Evolutionary conservation across 2,113 vertebrate genomes (phyloP).

Genomic region (Aptenodytes forsteri): DNA sequence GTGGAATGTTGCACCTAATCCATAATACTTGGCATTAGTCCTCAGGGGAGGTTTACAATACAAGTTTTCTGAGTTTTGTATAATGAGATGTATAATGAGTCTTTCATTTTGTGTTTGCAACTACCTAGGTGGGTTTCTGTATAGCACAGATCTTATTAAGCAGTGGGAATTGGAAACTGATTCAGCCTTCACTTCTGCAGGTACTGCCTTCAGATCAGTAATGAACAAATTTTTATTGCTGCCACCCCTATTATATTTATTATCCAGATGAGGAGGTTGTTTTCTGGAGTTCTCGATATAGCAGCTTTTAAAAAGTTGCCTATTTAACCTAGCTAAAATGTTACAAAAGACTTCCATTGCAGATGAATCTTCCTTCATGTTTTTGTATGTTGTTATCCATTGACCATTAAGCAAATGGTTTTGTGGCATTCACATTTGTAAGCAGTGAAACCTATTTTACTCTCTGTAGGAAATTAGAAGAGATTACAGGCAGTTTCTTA

Average conservation of each 20-base stretch:
- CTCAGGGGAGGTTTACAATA: constrained; percentile 5
- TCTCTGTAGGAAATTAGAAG: neutral
- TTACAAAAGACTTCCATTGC: neutral
- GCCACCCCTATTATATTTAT: neutral
- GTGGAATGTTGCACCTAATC: constrained; percentile 41
- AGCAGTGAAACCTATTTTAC: neutral
- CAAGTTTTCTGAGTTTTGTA: constrained; percentile 29
- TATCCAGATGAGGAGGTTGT: neutral
- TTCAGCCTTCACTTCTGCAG: neutral
- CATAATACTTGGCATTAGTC: constrained; percentile 20
- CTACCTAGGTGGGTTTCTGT: constrained; percentile 16
- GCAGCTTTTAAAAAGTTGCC: neutral
- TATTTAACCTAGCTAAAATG: neutral
- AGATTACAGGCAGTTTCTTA: neutral
- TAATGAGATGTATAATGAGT: constrained; percentile 19
- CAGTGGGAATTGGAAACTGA: neutral
- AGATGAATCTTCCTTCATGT: neutral
- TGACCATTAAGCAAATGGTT: neutral
- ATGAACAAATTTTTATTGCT: constrained; percentile 16
- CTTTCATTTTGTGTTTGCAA: constrained; percentile 46
- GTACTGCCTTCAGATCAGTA: constrained; percentile 21
- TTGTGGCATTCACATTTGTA: neutral
- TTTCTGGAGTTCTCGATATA: neutral
- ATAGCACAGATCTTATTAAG: neutral
- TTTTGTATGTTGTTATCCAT: neutral